Evolutionary conservation across 1,140 invertebrate genomes (phyloP).

Genomic region (Panagrolaimus sp.): DNA sequence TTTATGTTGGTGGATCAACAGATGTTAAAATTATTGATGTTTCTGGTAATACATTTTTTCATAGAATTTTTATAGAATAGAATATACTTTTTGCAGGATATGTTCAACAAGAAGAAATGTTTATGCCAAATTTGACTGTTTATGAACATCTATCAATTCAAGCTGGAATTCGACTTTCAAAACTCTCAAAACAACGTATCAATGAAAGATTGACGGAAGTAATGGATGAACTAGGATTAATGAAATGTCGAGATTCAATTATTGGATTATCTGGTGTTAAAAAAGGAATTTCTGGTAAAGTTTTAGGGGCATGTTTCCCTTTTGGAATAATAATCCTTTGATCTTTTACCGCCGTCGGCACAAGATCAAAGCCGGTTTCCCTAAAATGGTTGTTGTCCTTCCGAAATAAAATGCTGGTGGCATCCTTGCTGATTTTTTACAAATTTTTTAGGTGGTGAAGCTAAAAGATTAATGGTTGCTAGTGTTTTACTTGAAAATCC

Average conservation of each 20-base stretch:
- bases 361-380: no score
- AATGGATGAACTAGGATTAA: conserved; percentile 54
- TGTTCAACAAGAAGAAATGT: conserved; percentile 66
- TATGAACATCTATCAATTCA: conserved; percentile 65
- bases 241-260: conserved; percentile 52
- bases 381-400: no score
- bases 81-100: conserved; percentile 66
- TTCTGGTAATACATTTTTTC: no score
- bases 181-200: conserved; percentile 20
- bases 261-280: conserved; percentile 51
- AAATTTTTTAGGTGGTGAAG: conserved; percentile 62
- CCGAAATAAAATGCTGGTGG: no score
- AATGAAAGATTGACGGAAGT: conserved; percentile 34
- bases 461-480: conserved; percentile 62
- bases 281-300: conserved; percentile 29
- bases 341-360: no score
- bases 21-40: conserved; percentile 60
- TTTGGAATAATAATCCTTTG: no score
- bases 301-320: not conserved
- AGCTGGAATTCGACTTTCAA: conserved; percentile 58
- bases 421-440: no score
- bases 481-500: conserved; percentile 70
- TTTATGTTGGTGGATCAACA: conserved; percentile 44
- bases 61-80: no score
- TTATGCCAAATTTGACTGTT: conserved; percentile 64